Conservation (phyloP, 2,797 vertebrate genomes). For the Poeciliopsis presidionis region DNA sequence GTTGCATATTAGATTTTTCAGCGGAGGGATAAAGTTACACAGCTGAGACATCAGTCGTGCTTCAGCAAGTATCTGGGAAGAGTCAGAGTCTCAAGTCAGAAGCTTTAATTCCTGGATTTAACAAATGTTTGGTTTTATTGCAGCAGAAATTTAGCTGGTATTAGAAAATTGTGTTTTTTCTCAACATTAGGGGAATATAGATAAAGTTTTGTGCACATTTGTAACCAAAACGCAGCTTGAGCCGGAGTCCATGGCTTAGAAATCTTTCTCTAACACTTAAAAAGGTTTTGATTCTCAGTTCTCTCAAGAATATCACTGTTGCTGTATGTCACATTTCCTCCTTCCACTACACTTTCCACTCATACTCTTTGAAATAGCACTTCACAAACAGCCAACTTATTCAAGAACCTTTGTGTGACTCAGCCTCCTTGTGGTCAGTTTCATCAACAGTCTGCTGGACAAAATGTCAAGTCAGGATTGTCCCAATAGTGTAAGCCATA, state of each 20-base stretch:
- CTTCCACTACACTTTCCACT: neutral
- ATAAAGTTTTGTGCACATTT: no score
- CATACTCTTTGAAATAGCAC: neutral
- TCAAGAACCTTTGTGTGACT: neutral
- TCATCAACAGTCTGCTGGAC: neutral
- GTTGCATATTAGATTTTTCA: conserved; percentile 23
- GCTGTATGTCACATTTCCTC: neutral
- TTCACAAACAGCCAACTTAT: neutral
- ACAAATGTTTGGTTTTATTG: neutral
- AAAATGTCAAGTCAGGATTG: neutral
- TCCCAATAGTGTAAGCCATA: neutral
- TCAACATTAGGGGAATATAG: no score
- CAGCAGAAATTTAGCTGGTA: neutral
- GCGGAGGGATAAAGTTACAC: conserved; percentile 37
- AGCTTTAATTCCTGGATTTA: neutral
- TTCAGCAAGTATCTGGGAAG: conserved; percentile 6
- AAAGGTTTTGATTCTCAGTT: neutral
- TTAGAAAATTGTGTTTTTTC: no score
- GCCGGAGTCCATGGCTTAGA: neutral
- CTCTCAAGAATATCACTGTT: neutral
- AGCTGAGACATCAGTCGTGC: conserved; percentile 34
- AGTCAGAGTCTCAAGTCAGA: neutral
- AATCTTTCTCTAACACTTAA: neutral
- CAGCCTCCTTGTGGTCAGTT: neutral
- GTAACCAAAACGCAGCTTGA: neutral